Base-by-base conservation (phyloP, 92 coral and sea anemone genomes). In the Plumapathes pennacea region DNA sequence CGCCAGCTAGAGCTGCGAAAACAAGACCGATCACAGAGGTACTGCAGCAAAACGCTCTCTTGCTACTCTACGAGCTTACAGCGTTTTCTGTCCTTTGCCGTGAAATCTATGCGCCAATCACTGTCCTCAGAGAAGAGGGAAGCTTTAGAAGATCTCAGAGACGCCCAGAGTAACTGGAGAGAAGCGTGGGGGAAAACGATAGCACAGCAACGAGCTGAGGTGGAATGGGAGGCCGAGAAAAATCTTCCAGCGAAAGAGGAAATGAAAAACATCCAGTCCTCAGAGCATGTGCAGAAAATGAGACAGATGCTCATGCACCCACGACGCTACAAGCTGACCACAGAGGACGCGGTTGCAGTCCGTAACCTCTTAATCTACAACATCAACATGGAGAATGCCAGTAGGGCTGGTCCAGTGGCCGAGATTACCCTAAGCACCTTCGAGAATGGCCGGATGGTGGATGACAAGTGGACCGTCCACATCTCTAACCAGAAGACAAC, bases 71-170 rank as follows among this genome's bases (percentile, higher is more conserved):
- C 54, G 24, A 47, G 54, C 33, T 46, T 55, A 33, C 23, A 55
- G 46, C 62, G 46, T 30, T 55, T 55, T 17, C 62, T 55, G 19
- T n/a, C 62, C 26, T 55, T 33, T 55, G 42, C 45, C 17, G 38
- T 55, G n/a, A 32, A 36, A 33, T 11, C 21, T n/a, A 55, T 51
- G 58, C 4, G 18, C 2, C 36, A 15, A 21, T 24, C 58, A 57
- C 64, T 57, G 17, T 57, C 64, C 5, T 57, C 64, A 5, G 64
- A 57, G 30, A 57, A 57, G 49, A 57, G 64, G 19, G 64, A 57
- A 38, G 64, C 64, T 1, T 22, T 57, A 28, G 64, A 57, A 57
- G 64, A 57, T 12, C 64, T 57, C 20, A 34, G 25, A 37, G 64
- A 57, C 32, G 25, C 32, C 1, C 50, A 57, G 10, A 57, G 48